phyloP scores from a whole-genome alignment of 2,888 invertebrate genomes.

The Dasysyrphus albostriatus region DNA sequence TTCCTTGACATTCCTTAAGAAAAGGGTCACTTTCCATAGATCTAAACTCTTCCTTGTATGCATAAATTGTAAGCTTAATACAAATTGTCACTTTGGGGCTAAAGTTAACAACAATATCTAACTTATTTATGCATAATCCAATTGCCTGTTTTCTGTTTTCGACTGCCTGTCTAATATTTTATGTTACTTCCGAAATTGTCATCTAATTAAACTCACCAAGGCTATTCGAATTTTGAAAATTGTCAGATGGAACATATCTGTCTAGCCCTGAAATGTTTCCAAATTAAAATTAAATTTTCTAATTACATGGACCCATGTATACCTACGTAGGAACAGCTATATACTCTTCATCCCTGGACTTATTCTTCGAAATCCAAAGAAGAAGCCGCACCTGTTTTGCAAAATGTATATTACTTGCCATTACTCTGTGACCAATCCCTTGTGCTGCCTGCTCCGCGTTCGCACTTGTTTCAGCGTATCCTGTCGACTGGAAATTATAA shows the following conservation, averaged over 20 bases:
- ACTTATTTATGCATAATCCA: not conserved
- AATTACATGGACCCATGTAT: slow-evolving; percentile 40
- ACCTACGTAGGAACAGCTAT: not conserved
- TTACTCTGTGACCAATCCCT: slow-evolving; percentile 14
- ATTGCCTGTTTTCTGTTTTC: slow-evolving; percentile 6
- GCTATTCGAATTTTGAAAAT: slow-evolving; percentile 47
- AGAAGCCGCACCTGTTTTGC: slow-evolving; percentile 64
- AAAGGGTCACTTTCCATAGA: too few species aligned
- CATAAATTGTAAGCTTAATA: not conserved
- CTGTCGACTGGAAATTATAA: slow-evolving; percentile 74
- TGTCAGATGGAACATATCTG: slow-evolving; percentile 58
- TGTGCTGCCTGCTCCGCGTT: not conserved
- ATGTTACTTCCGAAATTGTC: slow-evolving; percentile 22
- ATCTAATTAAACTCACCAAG: slow-evolving; percentile 59
- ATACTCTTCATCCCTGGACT: slow-evolving; percentile 15
- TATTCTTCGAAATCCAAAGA: not conserved
- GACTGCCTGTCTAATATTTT: slow-evolving; percentile 25
- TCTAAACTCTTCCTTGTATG: not conserved
- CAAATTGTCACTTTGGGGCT: not conserved
- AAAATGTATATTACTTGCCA: not conserved
- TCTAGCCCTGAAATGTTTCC: slow-evolving; percentile 16
- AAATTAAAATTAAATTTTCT: slow-evolving; percentile 68
- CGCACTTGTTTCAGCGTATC: slow-evolving; percentile 33
- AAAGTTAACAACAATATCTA: slow-evolving; percentile 1
- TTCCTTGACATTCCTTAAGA: too few species aligned